Conservation (phyloP, 2,797 vertebrate genomes). For the Hydrophis major region DNA sequence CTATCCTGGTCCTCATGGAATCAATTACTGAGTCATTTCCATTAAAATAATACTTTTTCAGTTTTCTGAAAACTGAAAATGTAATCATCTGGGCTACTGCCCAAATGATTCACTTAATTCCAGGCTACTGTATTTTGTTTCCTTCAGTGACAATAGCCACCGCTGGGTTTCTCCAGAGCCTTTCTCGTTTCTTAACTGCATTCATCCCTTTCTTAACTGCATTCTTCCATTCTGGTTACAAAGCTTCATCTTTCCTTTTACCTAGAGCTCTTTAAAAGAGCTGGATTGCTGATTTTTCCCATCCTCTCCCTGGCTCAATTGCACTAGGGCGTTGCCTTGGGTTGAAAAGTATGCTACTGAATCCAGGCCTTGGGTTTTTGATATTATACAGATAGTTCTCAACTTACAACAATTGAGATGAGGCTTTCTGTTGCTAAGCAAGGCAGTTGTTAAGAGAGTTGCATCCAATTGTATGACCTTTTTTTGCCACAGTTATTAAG, state of each 20-base stretch:
- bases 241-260: background rate
- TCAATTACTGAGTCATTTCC: background rate
- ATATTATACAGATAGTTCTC: background rate
- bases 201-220: background rate
- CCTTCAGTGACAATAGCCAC: background rate
- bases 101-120: background rate
- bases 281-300: background rate
- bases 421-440: background rate
- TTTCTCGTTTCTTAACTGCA: background rate
- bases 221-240: background rate
- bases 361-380: background rate
- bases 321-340: background rate
- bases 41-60: background rate
- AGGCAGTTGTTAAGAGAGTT: background rate
- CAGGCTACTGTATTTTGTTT: background rate
- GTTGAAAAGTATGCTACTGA: background rate
- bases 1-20: background rate
- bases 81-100: background rate
- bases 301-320: background rate
- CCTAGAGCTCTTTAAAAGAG: background rate
- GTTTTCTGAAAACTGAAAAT: background rate
- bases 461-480: background rate
- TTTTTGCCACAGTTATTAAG: background rate
- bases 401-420: background rate
- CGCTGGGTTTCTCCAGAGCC: background rate